Percentiles rank a stretch among this genome's conserved stretches.
Conservation (phyloP, 2,888 invertebrate genomes). For the Helleia helle region DNA sequence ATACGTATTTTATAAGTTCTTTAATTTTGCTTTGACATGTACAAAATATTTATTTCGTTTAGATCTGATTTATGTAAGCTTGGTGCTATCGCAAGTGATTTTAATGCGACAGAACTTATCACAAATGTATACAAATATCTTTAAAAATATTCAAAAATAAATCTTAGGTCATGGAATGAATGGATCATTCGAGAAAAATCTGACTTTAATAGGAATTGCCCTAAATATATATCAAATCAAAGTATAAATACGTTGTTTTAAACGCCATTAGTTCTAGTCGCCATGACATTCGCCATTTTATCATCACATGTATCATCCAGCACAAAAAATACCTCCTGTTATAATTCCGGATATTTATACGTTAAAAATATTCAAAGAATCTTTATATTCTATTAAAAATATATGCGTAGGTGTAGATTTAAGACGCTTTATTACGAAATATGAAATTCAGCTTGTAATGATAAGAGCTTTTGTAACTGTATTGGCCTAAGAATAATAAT, state of each 20-base stretch:
- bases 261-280: constrained; percentile 31
- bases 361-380: no score
- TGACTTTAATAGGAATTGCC: no score
- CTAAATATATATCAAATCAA: no score
- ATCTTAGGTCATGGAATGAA: background rate
- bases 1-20: constrained; percentile 59
- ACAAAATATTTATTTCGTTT: constrained; percentile 45
- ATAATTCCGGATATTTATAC: no score
- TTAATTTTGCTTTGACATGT: constrained; percentile 73
- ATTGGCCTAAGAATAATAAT: constrained; percentile 14
- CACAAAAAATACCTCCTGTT: constrained; percentile 64
- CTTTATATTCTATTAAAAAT: no score
- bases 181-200: background rate
- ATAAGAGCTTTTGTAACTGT: constrained; percentile 9
- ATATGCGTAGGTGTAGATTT: constrained; percentile 25
- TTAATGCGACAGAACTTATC: background rate
- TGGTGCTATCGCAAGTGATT: constrained; percentile 33
- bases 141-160: no score
- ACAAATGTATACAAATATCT: constrained; percentile 9
- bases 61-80: constrained; percentile 55
- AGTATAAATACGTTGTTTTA: no score
- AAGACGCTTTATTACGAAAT: constrained; percentile 56
- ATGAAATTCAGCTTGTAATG: constrained; percentile 19
- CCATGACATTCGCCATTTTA: constrained; percentile 22
- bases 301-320: constrained; percentile 51